phyloP scores from a whole-genome alignment of 2,888 invertebrate species.

The Pemphredon lugubris region DNA sequence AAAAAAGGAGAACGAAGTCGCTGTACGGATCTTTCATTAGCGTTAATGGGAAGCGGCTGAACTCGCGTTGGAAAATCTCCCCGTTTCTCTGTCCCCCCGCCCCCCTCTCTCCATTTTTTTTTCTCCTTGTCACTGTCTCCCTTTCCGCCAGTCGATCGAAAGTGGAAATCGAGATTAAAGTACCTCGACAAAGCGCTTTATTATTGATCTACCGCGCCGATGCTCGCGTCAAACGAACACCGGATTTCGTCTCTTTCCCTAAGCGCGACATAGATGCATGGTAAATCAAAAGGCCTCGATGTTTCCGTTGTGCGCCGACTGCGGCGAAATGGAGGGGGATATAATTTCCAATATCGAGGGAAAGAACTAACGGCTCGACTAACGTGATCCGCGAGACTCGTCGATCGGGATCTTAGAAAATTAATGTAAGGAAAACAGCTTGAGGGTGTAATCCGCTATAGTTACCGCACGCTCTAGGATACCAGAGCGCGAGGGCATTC shows the following conservation, averaged over 20 bases:
- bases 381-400: too few species aligned
- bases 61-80: slow-evolving; percentile 45
- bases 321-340: too few species aligned
- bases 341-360: too few species aligned
- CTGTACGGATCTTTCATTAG: slow-evolving; percentile 65
- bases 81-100: slow-evolving; percentile 1
- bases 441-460: slow-evolving; percentile 9
- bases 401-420: too few species aligned
- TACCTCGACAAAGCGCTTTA: slow-evolving; percentile 38
- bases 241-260: slow-evolving; percentile 6
- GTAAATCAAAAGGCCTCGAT: too few species aligned
- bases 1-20: slow-evolving; percentile 33
- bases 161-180: slow-evolving; percentile 39
- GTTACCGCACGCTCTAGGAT: slow-evolving; percentile 7
- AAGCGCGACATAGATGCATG: too few species aligned
- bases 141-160: slow-evolving; percentile 23
- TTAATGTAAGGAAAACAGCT: not conserved
- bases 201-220: slow-evolving; percentile 43
- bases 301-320: too few species aligned
- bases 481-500: slow-evolving; percentile 20
- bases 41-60: slow-evolving; percentile 64
- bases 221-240: slow-evolving; percentile 25
- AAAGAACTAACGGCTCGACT: too few species aligned
- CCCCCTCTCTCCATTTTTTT: not conserved
- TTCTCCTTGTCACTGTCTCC: slow-evolving; percentile 9